phyloP scores from a whole-genome alignment of 37 sponge, comb jelly and placozoan genomes.

The Halisarca cf. caerulea region DNA sequence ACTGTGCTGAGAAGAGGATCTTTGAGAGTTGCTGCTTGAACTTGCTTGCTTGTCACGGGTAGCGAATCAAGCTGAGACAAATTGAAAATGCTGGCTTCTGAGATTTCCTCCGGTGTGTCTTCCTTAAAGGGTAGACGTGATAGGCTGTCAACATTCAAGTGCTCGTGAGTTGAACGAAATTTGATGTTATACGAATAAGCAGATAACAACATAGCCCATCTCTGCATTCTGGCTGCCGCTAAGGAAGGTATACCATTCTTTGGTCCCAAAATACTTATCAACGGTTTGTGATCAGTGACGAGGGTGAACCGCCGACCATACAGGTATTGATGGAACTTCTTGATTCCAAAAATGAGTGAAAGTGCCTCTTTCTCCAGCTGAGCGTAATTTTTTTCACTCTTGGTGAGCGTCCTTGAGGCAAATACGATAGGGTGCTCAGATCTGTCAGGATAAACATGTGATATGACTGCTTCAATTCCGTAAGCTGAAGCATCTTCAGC shows the following conservation, averaged over 20 bases:
- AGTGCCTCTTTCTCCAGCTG: too few relatives aligned
- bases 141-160: constrained; percentile 39
- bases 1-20: background rate
- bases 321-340: background rate
- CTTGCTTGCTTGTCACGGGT: background rate
- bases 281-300: constrained; percentile 3
- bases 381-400: too few relatives aligned
- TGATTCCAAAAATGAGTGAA: too few relatives aligned
- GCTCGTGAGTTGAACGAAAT: constrained; percentile 30
- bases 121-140: constrained; percentile 41
- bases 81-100: too few relatives aligned
- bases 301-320: constrained; percentile 37
- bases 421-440: constrained; percentile 33
- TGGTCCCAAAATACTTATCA: background rate
- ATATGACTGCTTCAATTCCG: constrained; percentile 43
- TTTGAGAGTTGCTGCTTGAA: background rate
- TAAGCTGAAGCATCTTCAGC: constrained; percentile 51
- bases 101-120: too few relatives aligned
- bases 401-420: constrained; percentile 38
- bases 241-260: constrained; percentile 16
- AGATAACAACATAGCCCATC: constrained; percentile 42
- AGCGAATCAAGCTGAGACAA: background rate
- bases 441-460: constrained; percentile 29
- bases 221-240: constrained; percentile 26
- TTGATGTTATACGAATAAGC: constrained; percentile 28